Evolutionary conservation across 1,140 invertebrate species (phyloP).

Genomic region (Sinonovacula constricta): DNA sequence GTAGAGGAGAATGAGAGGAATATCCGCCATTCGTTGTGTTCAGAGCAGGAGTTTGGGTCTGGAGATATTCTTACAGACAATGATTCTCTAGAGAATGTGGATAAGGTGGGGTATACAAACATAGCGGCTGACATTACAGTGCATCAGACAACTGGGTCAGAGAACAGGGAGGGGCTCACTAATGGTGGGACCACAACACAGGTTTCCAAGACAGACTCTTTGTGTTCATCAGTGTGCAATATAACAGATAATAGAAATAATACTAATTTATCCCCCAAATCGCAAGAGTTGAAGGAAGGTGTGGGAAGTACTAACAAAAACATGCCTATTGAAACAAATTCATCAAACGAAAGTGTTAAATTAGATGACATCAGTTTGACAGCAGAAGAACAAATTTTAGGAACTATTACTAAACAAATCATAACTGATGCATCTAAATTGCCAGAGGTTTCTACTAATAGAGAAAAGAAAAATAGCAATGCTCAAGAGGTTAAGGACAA

Average conservation of each 20-base stretch:
- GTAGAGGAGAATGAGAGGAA: too few species aligned
- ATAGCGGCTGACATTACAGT: slow-evolving; percentile 29
- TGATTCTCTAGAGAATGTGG: slow-evolving; percentile 42
- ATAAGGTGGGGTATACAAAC: slow-evolving; percentile 24
- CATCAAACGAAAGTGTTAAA: not conserved
- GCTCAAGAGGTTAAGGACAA: slow-evolving; percentile 5
- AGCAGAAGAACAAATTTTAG: slow-evolving; percentile 3
- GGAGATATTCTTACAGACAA: slow-evolving; percentile 36
- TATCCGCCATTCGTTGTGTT: slow-evolving; percentile 17
- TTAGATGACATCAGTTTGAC: slow-evolving; percentile 3
- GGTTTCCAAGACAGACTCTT: too few species aligned
- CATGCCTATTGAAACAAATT: not conserved
- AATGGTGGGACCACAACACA: not conserved
- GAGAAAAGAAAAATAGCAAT: not conserved
- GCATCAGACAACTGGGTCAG: not conserved
- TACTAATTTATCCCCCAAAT: too few species aligned
- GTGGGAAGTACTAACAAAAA: not conserved
- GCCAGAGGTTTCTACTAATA: not conserved
- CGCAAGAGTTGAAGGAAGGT: too few species aligned
- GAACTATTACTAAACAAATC: slow-evolving; percentile 25
- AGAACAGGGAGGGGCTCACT: not conserved
- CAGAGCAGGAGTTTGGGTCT: slow-evolving; percentile 41
- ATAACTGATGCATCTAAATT: too few species aligned
- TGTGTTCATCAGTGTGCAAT: not conserved
- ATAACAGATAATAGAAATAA: too few species aligned